Evolutionary conservation across 2,113 vertebrate genomes (phyloP).

Genomic region (Hipposideros armiger): DNA sequence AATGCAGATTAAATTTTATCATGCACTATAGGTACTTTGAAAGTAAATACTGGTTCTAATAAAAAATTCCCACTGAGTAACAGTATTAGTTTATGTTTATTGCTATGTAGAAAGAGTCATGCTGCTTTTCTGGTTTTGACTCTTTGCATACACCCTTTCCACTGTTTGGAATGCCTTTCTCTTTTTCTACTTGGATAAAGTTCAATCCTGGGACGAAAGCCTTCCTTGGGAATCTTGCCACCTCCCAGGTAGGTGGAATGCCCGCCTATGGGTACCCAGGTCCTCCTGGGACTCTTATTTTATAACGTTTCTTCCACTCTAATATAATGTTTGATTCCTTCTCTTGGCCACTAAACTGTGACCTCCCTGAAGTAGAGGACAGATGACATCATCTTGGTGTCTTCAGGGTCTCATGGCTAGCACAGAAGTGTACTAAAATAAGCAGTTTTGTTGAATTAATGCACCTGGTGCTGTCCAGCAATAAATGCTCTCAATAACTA

Average conservation of each 20-base stretch:
- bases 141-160: background rate
- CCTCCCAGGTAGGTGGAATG: background rate
- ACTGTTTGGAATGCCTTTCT: background rate
- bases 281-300: background rate
- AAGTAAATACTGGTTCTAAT: background rate
- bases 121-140: background rate
- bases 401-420: background rate
- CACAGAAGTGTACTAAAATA: background rate
- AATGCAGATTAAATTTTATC: constrained; percentile 22
- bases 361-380: background rate
- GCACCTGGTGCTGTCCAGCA: background rate
- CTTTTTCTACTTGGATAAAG: background rate
- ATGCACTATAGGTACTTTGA: background rate
- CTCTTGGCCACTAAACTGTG: background rate
- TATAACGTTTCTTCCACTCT: background rate
- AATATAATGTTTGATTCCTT: background rate
- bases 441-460: background rate
- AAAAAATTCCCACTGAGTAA: background rate
- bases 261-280: background rate
- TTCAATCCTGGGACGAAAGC: background rate
- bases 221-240: background rate
- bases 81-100: background rate
- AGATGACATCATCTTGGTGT: background rate
- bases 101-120: background rate
- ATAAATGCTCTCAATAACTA: background rate